phyloP scores from a whole-genome alignment of 2,888 invertebrate genomes.

The Leucophenga montana region DNA sequence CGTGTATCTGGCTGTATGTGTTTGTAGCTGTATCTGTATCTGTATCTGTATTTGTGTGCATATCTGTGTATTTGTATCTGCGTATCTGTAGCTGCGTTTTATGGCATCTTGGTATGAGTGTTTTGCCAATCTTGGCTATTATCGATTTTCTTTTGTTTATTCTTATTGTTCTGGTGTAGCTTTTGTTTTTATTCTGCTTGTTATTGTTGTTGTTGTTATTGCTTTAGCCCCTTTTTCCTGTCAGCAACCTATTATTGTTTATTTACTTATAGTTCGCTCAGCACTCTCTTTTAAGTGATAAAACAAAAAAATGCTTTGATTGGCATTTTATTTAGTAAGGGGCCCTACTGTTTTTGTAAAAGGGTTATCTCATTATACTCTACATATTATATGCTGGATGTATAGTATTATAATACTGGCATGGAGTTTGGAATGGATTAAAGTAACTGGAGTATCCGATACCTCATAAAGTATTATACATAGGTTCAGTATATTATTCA shows the following conservation, averaged over 20 bases:
- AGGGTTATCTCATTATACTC: too few relatives aligned
- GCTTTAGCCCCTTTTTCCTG: conserved; percentile 39
- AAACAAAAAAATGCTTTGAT: not conserved
- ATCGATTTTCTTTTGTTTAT: conserved; percentile 63
- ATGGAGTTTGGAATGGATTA: too few relatives aligned
- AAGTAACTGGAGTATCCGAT: too few relatives aligned
- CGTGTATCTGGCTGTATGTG: conserved; percentile 39
- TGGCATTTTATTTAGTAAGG: too few relatives aligned
- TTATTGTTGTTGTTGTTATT: conserved; percentile 1
- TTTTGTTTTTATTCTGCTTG: conserved; percentile 9
- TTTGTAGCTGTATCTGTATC: conserved; percentile 3
- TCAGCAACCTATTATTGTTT: conserved; percentile 34
- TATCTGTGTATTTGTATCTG: too few relatives aligned
- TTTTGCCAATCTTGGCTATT: conserved; percentile 67
- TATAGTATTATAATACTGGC: too few relatives aligned
- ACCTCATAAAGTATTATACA: too few relatives aligned
- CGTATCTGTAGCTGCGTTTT: conserved; percentile 3
- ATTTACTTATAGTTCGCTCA: conserved; percentile 13
- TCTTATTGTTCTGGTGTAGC: conserved; percentile 12
- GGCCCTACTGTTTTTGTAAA: too few relatives aligned
- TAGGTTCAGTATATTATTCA: too few relatives aligned
- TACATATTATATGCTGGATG: too few relatives aligned
- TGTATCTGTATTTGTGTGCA: conserved; percentile 22
- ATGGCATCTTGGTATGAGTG: conserved; percentile 32
- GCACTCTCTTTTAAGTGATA: not conserved